A percentile compares a stretch with the other conserved stretches of the same genome.
Evolutionary conservation across 2,797 vertebrate species (phyloP).

Genomic region (Glyptemys insculpta): DNA sequence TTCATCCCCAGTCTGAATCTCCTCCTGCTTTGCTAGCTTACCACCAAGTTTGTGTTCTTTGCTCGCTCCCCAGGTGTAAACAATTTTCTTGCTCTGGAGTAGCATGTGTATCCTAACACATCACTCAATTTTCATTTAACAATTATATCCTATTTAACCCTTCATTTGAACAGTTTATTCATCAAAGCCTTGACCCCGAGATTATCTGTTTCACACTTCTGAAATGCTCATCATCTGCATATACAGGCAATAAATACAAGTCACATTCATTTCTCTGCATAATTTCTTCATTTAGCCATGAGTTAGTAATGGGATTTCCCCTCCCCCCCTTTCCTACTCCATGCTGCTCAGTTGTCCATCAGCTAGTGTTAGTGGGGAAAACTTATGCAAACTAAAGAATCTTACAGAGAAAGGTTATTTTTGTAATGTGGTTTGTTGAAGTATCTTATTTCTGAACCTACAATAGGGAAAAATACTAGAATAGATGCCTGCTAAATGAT

Average conservation of each 20-base stretch:
- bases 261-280: not conserved
- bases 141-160: not conserved
- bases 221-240: not conserved
- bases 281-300: not conserved
- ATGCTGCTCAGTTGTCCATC: not conserved
- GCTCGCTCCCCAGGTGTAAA: not conserved
- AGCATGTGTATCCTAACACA: not conserved
- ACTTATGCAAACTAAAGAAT: not conserved
- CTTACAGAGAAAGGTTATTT: not conserved
- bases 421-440: conserved; percentile 2
- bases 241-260: not conserved
- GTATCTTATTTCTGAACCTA: not conserved
- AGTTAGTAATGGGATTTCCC: not conserved
- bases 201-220: not conserved
- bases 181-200: not conserved
- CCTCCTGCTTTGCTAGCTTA: not conserved
- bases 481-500: not conserved
- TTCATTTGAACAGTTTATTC: not conserved
- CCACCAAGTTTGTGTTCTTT: not conserved
- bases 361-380: not conserved
- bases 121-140: not conserved
- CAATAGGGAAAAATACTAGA: conserved; percentile 10
- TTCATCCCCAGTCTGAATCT: not conserved
- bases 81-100: not conserved
- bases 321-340: not conserved